Percentiles rank a stretch among this genome's conserved stretches.
Evolutionary conservation across 2,797 vertebrate species (phyloP).

Genomic region (Monodelphis domestica): DNA sequence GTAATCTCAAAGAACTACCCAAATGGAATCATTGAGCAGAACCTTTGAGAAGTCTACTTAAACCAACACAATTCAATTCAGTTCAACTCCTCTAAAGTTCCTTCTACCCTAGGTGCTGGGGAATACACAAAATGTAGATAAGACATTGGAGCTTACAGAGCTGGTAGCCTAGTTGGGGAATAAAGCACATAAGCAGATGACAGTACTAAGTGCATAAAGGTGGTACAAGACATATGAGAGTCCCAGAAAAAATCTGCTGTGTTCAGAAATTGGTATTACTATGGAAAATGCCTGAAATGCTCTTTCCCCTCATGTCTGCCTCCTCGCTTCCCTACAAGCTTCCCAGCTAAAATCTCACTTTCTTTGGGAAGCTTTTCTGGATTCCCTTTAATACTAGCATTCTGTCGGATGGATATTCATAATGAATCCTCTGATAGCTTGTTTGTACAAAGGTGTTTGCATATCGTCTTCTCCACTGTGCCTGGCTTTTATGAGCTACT

Average conservation of each 20-base stretch:
- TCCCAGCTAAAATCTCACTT: background rate
- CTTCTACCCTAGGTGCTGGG: background rate
- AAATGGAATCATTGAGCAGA: background rate
- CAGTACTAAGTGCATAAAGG: background rate
- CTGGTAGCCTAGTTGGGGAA: background rate
- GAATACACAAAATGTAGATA: background rate
- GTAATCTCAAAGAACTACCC: background rate
- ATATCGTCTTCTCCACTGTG: background rate
- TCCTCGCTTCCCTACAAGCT: background rate
- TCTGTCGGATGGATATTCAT: background rate
- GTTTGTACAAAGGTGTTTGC: too few relatives aligned
- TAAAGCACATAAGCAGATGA: background rate
- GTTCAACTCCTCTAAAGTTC: background rate
- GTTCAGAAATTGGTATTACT: constrained; percentile 37
- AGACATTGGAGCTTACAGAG: background rate
- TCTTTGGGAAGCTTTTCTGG: background rate
- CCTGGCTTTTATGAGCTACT: background rate
- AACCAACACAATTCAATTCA: background rate
- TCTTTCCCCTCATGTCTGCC: background rate
- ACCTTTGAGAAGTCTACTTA: background rate
- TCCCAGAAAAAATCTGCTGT: constrained; percentile 30
- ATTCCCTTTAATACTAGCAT: background rate
- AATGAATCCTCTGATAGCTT: too few relatives aligned
- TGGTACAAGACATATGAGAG: background rate
- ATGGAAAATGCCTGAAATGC: constrained; percentile 43